Conservation (phyloP, 2,888 invertebrate species). For the Pterobdella sp. region DNA sequence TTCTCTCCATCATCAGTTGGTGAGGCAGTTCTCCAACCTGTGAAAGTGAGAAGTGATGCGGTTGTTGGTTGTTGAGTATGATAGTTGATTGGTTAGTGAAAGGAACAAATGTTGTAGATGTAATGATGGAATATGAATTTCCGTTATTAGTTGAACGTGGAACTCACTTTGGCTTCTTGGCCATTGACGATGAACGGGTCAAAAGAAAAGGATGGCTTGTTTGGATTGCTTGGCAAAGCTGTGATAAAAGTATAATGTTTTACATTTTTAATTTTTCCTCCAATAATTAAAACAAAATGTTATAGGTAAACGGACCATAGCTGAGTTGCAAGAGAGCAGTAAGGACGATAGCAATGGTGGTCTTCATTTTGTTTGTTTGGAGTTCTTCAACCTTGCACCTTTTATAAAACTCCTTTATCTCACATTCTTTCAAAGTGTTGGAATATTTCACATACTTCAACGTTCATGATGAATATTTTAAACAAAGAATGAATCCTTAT, state of each 20-base stretch:
- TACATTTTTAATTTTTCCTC: not conserved
- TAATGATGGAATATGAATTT: not conserved
- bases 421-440: too few relatives aligned
- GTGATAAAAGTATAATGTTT: not conserved
- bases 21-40: not conserved
- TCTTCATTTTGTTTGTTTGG: not conserved
- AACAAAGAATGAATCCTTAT: too few relatives aligned
- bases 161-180: not conserved
- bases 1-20: slow-evolving; percentile 9
- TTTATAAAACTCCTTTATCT: too few relatives aligned
- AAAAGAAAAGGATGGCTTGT: not conserved
- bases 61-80: not conserved
- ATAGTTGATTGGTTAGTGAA: not conserved
- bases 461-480: too few relatives aligned
- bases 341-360: not conserved
- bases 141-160: not conserved
- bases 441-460: too few relatives aligned
- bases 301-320: not conserved
- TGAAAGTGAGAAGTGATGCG: not conserved
- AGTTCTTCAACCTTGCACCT: too few relatives aligned
- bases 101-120: not conserved
- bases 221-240: not conserved
- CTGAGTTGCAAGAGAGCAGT: not conserved
- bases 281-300: not conserved
- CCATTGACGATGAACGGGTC: not conserved